These are phyloP conservation scores for Sphinx pinastri DNA, from an alignment of 2,888 invertebrate genomes.

Conservation along the genomic window DNA sequence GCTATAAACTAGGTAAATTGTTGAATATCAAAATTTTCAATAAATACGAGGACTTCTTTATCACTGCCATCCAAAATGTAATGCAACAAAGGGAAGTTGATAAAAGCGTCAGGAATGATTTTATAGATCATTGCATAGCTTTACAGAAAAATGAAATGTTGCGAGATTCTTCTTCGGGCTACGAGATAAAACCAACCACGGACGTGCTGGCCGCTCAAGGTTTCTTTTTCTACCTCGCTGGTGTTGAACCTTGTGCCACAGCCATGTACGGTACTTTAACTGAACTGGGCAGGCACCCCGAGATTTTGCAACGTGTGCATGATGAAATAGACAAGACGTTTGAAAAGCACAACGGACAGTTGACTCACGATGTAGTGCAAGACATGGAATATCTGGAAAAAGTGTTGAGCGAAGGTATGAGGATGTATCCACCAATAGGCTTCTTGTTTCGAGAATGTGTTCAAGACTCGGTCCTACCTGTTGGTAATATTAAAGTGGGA, in stretches of 20 bases:
- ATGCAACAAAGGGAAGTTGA: conserved; percentile 55
- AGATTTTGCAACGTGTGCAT: conserved; percentile 56
- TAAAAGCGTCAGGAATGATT: conserved; percentile 58
- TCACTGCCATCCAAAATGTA: conserved; percentile 59
- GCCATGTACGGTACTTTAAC: conserved; percentile 55
- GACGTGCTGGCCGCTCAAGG: conserved; percentile 63
- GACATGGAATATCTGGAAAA: conserved; percentile 36
- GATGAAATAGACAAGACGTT: conserved; percentile 58
- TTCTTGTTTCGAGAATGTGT: conserved; percentile 52
- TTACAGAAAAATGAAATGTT: conserved; percentile 59
- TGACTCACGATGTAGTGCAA: conserved; percentile 34
- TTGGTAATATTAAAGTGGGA: conserved; percentile 59
- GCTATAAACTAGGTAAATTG: conserved; percentile 44
- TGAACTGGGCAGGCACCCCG: conserved; percentile 60
- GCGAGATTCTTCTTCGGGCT: conserved; percentile 52
- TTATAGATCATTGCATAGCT: conserved; percentile 59
- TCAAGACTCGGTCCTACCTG: conserved; percentile 56
- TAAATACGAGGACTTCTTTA: conserved; percentile 57
- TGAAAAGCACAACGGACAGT: conserved; percentile 30
- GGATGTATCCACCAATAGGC: conserved; percentile 61
- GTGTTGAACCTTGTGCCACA: conserved; percentile 66
- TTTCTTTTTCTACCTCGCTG: conserved; percentile 69
- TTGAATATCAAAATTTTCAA: conserved; percentile 52
- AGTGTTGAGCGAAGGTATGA: conserved; percentile 52
- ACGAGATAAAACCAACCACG: conserved; percentile 60